These are phyloP conservation scores for Rhopalosiphum padi DNA, from an alignment of 1,140 invertebrate species.

Conservation along the genomic window DNA sequence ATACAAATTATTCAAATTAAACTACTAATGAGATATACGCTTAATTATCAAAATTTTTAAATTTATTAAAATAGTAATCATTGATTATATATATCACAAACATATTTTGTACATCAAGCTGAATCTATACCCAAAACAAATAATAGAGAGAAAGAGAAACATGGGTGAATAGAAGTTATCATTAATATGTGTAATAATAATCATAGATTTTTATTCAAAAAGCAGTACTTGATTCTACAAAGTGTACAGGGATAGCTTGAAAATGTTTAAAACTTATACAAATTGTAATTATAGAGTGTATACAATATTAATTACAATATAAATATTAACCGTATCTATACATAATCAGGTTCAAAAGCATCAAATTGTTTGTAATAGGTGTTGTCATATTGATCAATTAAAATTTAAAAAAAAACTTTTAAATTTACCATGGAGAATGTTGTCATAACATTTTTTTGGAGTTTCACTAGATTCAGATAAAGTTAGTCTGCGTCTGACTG, in stretches of 20 bases:
- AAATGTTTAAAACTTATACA: neutral
- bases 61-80: neutral
- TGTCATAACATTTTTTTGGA: slow-evolving; percentile 48
- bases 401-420: neutral
- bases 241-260: neutral
- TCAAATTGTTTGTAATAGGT: neutral
- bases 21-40: neutral
- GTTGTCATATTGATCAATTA: neutral
- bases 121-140: too few relatives aligned
- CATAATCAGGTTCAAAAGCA: neutral
- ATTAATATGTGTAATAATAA: neutral
- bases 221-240: neutral
- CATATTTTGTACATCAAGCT: too few relatives aligned
- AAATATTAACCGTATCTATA: neutral
- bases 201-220: neutral
- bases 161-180: neutral
- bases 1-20: neutral
- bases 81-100: too few relatives aligned
- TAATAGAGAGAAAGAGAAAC: neutral
- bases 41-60: too few relatives aligned
- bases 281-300: neutral
- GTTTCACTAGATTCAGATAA: slow-evolving; percentile 49
- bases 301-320: neutral
- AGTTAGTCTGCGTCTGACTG: slow-evolving; percentile 47
- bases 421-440: slow-evolving; percentile 1